phyloP scores from a whole-genome alignment of 2,888 invertebrate genomes.

The Leptinotarsa rubiginosa region DNA sequence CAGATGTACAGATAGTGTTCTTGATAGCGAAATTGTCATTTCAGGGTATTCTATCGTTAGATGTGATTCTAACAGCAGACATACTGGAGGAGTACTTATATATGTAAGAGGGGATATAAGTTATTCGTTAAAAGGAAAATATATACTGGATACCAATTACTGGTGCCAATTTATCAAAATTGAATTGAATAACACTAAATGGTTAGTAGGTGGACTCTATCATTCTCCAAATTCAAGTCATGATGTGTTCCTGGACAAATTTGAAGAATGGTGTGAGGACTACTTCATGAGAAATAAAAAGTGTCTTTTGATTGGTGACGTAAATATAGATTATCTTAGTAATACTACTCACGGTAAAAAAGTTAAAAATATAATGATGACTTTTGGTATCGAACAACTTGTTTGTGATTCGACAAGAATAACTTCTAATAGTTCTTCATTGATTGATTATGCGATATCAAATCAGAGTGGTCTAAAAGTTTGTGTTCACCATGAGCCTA shows the following conservation, averaged over 20 bases:
- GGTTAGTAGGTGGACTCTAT: constrained; percentile 10
- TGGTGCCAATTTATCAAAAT: constrained; percentile 16
- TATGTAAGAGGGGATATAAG: neutral
- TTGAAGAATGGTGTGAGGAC: neutral
- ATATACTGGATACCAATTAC: neutral
- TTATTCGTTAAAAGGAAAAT: neutral
- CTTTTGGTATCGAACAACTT: neutral
- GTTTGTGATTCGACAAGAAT: no score
- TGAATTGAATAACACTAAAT: neutral
- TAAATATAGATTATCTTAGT: no score
- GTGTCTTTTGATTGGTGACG: no score
- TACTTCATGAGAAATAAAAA: no score
- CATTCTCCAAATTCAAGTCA: constrained; percentile 16
- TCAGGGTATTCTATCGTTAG: neutral
- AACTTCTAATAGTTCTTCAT: no score
- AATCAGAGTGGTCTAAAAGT: no score
- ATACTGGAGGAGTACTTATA: constrained; percentile 17
- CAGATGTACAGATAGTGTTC: neutral
- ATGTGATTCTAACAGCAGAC: constrained; percentile 13
- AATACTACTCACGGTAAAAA: no score
- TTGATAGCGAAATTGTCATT: neutral
- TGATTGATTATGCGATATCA: no score
- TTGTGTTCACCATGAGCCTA: no score
- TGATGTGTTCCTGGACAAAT: constrained; percentile 4
- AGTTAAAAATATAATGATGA: neutral